Evolutionary conservation across 2,888 invertebrate genomes (phyloP).

Genomic region (Stenoptilia bipunctidactyla): DNA sequence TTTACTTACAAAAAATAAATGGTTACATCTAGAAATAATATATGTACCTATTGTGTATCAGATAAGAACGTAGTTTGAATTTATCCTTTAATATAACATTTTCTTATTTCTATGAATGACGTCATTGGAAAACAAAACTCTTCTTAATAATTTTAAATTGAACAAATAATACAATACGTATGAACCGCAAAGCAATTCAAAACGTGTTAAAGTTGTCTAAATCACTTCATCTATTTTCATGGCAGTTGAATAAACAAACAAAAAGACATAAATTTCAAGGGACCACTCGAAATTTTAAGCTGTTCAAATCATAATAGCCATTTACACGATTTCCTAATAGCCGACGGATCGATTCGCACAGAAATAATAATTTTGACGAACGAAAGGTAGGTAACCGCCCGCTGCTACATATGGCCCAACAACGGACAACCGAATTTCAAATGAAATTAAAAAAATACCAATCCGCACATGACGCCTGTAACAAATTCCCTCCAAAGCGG

Average conservation of each 20-base stretch:
- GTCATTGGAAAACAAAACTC: too few relatives aligned
- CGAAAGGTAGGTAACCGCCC: slow-evolving; percentile 28
- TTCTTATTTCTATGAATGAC: too few relatives aligned
- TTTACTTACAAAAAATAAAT: too few relatives aligned
- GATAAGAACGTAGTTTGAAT: too few relatives aligned
- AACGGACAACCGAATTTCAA: slow-evolving; percentile 27
- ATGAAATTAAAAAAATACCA: slow-evolving; percentile 28
- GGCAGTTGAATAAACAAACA: slow-evolving; percentile 39
- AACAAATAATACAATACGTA: too few relatives aligned
- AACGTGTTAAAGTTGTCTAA: too few relatives aligned
- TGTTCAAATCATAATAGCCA: slow-evolving; percentile 30
- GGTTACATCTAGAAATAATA: too few relatives aligned
- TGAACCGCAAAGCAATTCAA: too few relatives aligned
- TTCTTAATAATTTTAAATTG: too few relatives aligned
- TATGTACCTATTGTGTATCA: too few relatives aligned
- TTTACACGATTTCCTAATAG: slow-evolving; percentile 33
- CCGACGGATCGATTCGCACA: slow-evolving; percentile 6
- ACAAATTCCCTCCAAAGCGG: slow-evolving; percentile 60
- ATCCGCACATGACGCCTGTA: slow-evolving; percentile 55
- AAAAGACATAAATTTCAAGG: slow-evolving; percentile 25
- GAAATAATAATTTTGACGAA: slow-evolving; percentile 40
- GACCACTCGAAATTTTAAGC: slow-evolving; percentile 26
- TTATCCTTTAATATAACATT: too few relatives aligned
- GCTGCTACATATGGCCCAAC: slow-evolving; percentile 32
- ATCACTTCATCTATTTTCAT: slow-evolving; percentile 21